Percentiles rank a stretch among this genome's conserved stretches.
Evolutionary conservation across 1,140 invertebrate species (phyloP).

Genomic region (Vanessa atalanta): DNA sequence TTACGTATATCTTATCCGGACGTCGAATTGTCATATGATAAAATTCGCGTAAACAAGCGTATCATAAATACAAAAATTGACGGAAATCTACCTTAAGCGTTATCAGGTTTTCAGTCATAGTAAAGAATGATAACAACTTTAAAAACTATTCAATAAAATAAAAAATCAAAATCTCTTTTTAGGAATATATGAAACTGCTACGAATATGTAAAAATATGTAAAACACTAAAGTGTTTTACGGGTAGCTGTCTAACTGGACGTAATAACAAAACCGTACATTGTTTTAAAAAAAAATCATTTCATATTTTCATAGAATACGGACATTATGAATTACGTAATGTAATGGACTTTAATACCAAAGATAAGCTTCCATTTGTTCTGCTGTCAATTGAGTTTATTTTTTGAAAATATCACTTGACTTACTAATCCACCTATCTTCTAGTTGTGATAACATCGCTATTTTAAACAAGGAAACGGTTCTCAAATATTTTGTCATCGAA

Average conservation of each 20-base stretch:
- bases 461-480: constrained; percentile 18
- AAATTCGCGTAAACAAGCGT: constrained; percentile 39
- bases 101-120: constrained; percentile 1
- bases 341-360: constrained; percentile 4
- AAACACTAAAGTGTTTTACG: too few species aligned
- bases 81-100: constrained; percentile 1
- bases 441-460: constrained; percentile 13
- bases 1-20: constrained; percentile 40
- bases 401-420: constrained; percentile 16
- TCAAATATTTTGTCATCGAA: constrained; percentile 17
- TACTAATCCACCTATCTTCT: constrained; percentile 25
- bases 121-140: background rate
- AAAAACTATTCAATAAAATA: background rate
- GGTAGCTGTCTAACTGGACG: too few species aligned
- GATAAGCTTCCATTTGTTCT: constrained; percentile 9
- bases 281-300: too few species aligned
- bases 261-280: too few species aligned
- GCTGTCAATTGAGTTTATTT: constrained; percentile 24
- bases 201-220: too few species aligned
- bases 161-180: too few species aligned
- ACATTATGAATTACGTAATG: background rate
- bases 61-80: constrained; percentile 12
- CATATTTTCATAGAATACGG: background rate
- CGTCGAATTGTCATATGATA: constrained; percentile 36
- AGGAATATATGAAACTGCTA: too few species aligned